These are phyloP conservation scores for Hydroisotoma schaefferi DNA, from an alignment of 2,888 invertebrate species.

Conservation along the genomic window DNA sequence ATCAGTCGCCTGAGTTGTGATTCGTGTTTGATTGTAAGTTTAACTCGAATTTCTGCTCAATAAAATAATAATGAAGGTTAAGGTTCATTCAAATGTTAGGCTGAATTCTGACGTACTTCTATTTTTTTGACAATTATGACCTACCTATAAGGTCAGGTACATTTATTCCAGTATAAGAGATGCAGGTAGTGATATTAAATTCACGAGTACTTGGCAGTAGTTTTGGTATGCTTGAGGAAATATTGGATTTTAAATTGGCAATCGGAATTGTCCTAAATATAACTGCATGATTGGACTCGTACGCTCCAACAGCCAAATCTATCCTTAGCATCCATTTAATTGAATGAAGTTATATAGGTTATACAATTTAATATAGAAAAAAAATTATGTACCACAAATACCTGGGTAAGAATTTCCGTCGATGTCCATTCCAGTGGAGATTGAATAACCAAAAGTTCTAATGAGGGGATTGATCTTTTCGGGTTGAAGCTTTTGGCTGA, in stretches of 20 bases:
- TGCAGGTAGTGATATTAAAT: slow-evolving; percentile 31
- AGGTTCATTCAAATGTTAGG: too few species aligned
- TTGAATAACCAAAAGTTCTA: slow-evolving; percentile 24
- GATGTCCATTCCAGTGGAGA: slow-evolving; percentile 20
- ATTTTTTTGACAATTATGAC: too few species aligned
- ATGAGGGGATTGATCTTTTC: slow-evolving; percentile 5
- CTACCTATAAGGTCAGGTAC: slow-evolving; percentile 13
- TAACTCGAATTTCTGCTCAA: too few species aligned
- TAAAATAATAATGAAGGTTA: too few species aligned
- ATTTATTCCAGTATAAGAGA: slow-evolving; percentile 18
- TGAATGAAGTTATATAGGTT: background rate
- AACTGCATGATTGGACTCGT: slow-evolving; percentile 20
- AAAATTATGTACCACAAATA: slow-evolving; percentile 14
- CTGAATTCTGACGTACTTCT: too few species aligned
- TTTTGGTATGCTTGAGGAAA: slow-evolving; percentile 20
- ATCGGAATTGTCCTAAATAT: slow-evolving; percentile 22
- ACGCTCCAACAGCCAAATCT: slow-evolving; percentile 33
- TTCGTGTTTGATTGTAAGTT: too few species aligned
- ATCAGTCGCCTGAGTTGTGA: too few species aligned
- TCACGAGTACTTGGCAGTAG: slow-evolving; percentile 21
- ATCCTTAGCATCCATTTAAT: background rate
- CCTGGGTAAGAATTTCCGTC: slow-evolving; percentile 30
- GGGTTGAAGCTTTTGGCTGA: slow-evolving; percentile 18
- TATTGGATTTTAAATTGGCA: slow-evolving; percentile 6
- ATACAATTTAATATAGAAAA: background rate